phyloP scores from a whole-genome alignment of 1,140 invertebrate species.

The Chironomus striatipennis region DNA sequence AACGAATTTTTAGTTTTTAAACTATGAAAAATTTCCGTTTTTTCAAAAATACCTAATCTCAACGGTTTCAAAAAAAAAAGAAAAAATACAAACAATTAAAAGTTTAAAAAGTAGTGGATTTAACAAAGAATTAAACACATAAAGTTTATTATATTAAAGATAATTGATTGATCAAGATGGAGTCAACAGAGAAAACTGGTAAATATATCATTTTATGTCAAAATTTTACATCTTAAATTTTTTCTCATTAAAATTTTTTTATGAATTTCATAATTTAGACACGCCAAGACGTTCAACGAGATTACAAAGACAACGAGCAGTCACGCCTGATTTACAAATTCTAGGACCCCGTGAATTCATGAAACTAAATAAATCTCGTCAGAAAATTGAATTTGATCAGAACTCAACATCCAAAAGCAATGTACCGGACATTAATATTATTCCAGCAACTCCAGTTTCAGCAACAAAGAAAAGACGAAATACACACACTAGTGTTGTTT shows the following conservation, averaged over 20 bases:
- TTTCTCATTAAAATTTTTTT: not conserved
- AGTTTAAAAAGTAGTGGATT: not conserved
- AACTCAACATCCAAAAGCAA: not conserved
- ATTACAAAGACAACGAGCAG: not conserved
- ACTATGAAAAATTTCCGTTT: too few relatives aligned
- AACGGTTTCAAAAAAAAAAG: not conserved
- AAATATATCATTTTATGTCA: not conserved
- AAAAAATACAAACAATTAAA: not conserved
- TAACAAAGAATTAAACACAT: not conserved
- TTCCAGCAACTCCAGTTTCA: not conserved
- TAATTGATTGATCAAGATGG: not conserved
- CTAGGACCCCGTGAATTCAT: not conserved
- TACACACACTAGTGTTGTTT: not conserved
- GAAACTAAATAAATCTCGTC: not conserved
- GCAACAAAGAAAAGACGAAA: not conserved
- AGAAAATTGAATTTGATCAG: not conserved
- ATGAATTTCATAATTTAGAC: not conserved
- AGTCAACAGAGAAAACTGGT: not conserved
- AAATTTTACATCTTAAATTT: not conserved
- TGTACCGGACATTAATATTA: not conserved
- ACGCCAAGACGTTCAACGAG: not conserved
- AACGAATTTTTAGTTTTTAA: too few relatives aligned
- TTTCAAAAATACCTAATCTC: not conserved
- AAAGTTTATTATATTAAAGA: not conserved
- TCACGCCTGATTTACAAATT: not conserved